Conservation (phyloP, 2,113 vertebrate genomes). For the Ascaphus truei region DNA sequence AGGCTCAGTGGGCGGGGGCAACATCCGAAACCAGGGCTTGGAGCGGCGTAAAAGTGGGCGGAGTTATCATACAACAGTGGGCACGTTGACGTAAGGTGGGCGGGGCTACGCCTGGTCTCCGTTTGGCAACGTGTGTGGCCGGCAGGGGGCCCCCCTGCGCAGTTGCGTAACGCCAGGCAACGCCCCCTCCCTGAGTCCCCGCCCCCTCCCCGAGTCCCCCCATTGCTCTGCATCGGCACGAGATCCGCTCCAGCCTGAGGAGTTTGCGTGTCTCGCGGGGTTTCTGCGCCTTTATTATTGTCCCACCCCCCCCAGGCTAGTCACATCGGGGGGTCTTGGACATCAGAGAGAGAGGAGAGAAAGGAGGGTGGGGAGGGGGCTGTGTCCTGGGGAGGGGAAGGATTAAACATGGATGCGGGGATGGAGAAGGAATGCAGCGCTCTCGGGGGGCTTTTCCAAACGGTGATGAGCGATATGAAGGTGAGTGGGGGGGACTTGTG, state of each 20-base stretch:
- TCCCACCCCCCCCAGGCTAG: neutral
- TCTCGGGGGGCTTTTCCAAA: slow-evolving; percentile 76
- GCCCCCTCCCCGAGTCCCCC: neutral
- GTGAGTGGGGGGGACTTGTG: slow-evolving; percentile 51
- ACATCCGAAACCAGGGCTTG: too few species aligned
- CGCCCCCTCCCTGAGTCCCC: too few species aligned
- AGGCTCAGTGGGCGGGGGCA: too few species aligned
- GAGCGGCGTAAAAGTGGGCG: too few species aligned
- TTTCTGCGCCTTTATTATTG: neutral
- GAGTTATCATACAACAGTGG: neutral
- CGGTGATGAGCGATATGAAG: slow-evolving; percentile 82
- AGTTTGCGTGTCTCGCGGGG: neutral
- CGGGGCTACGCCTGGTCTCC: neutral
- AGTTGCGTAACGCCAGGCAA: slow-evolving; percentile 24
- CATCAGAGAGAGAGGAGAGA: neutral
- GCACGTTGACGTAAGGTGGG: neutral
- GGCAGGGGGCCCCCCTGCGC: slow-evolving; percentile 21
- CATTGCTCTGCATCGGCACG: slow-evolving; percentile 29
- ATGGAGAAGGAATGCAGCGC: slow-evolving; percentile 81
- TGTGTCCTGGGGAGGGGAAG: neutral
- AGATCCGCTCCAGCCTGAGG: slow-evolving; percentile 2
- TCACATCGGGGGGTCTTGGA: neutral
- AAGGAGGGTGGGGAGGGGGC: neutral
- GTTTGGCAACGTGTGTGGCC: slow-evolving; percentile 21
- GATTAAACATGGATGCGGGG: slow-evolving; percentile 70